Evolutionary conservation across 2,888 invertebrate genomes (phyloP), one percentile per base, ranked within the genome.

Genomic region (Drosophila nr. fundita): DNA sequence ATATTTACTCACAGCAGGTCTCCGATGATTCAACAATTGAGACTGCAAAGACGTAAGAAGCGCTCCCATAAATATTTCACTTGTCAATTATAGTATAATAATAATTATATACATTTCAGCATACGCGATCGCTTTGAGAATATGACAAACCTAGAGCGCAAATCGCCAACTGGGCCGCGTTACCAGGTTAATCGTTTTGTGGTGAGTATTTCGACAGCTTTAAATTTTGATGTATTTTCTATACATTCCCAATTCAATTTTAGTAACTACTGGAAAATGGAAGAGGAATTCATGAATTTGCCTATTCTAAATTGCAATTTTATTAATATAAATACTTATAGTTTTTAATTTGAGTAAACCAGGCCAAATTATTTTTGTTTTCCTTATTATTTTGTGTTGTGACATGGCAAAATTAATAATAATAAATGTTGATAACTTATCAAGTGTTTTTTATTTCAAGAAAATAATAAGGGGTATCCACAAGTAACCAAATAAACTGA

Each of bases 131-230:
- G 96, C 90, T 99, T 98, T 93, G 98, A 98, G 93, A 97, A 97
- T 70, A 95, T 98, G 94, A 96, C 96, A 73, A 95, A 95, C 63
- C 92, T 93, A 18, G 93, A 93, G 58, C 93, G 93, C 73, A 93
- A 95, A 32, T 66, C 76, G 24, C 93, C 93, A 68, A 94, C 94
- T 73, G 93, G 94, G 58, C 94, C 94, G 30, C 94, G 95, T 76
- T 94, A 95, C 73, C 96, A 96, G 95, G 97, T 98, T 84, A 97
- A 98, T 93, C 94, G 98, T 94, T 98, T 98, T 95, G 97, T 98
- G 95, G 98, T 98, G 93, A 96, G 97, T 85, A 60, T 54, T 18
- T 21, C 95, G 61, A 15, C 29, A n/a, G 10, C 8, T 24, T 27
- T 15, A 10, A 13, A 18, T 38, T 7, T 52, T 8, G 24, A 21